Conservation (phyloP, 2,113 vertebrate genomes). For the Brachyistius frenatus region DNA sequence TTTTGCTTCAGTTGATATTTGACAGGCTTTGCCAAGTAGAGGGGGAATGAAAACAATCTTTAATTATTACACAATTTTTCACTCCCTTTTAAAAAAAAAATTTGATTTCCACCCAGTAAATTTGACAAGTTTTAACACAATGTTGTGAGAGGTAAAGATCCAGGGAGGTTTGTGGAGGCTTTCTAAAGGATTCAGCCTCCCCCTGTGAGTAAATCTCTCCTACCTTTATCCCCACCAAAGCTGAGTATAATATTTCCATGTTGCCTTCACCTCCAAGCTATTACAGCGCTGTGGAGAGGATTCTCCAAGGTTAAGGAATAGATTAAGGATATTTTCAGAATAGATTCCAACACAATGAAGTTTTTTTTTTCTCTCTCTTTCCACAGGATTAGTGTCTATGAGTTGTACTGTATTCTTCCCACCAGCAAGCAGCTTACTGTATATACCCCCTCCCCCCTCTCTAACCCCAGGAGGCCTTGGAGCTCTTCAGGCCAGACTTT, state of each 20-base stretch:
- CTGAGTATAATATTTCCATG: constrained; percentile 55
- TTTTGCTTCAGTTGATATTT: constrained; percentile 33
- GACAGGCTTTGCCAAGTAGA: constrained; percentile 17
- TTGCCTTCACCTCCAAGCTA: constrained; percentile 47
- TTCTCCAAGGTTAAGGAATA: constrained; percentile 68
- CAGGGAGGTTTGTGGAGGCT: constrained; percentile 16
- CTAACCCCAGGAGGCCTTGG: constrained; percentile 89
- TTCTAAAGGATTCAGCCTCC: constrained; percentile 45
- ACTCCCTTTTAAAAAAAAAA: not conserved
- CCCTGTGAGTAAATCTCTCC: constrained; percentile 45
- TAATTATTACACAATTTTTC: not conserved
- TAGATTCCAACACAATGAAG: constrained; percentile 42
- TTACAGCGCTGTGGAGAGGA: constrained; percentile 51
- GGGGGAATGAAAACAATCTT: not conserved
- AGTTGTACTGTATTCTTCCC: constrained; percentile 40
- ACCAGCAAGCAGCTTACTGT: constrained; percentile 54
- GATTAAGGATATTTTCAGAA: constrained; percentile 63
- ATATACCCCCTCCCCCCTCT: constrained; percentile 15
- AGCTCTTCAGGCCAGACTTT: constrained; percentile 89
- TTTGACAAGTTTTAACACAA: constrained; percentile 24
- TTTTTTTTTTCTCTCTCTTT: constrained; percentile 21
- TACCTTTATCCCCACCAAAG: constrained; percentile 57
- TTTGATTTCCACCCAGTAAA: not conserved
- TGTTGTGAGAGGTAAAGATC: not conserved
- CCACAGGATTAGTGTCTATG: constrained; percentile 56